Base-by-base conservation (phyloP, 2,113 vertebrate species). In the Zosterops hypoxanthus region DNA sequence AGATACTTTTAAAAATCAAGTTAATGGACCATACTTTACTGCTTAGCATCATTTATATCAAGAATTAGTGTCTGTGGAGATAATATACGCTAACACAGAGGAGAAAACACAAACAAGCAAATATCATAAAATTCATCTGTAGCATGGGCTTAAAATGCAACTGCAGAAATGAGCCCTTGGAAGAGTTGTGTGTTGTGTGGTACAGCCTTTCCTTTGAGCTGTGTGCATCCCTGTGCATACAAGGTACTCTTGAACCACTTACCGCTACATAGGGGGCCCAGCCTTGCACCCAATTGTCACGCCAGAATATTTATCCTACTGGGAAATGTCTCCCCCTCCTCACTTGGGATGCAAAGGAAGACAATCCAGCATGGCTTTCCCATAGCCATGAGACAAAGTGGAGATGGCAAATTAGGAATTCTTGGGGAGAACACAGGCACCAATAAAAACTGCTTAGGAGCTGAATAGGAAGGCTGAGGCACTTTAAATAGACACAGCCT, bases 1-100 rank as follows among this genome's bases (percentile, higher is more conserved):
- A 96, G 96, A 96, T 96, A 97, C 95, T 97, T 97, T 95, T 92
- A 94, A 95, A 97, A 96, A 97, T 93, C 93, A 78, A 96, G 84
- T 93, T 97, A 97, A 97, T 97, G 96, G 96, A 93, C 93, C 89
- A 97, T 97, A 97, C 88, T 97, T 98, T 97, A 96, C 78, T 94
- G 91, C 87, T 95, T 95, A 97, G 79, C 87, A 97, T 96, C 86
- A 96, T 97, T 97, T 97, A 91, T 97, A 96, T 97, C 92, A 97
- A 92, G 90, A 96, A 96, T 97, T 98, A 95, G 84, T 95, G 91
- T 91, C 76, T 97, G 87, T 96, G 92, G 60, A 95, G 91, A 95
- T 97, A 96, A 94, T 92, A 66, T 70, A 96, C 47, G 82, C 96
- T 88, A 97, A 96, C 95, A 92, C 63, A 86, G 73, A 95, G 97